Percentiles rank a stretch among this genome's conserved stretches.
Evolutionary conservation across 2,888 invertebrate genomes (phyloP).

Genomic region (Anagyrus pseudococci): DNA sequence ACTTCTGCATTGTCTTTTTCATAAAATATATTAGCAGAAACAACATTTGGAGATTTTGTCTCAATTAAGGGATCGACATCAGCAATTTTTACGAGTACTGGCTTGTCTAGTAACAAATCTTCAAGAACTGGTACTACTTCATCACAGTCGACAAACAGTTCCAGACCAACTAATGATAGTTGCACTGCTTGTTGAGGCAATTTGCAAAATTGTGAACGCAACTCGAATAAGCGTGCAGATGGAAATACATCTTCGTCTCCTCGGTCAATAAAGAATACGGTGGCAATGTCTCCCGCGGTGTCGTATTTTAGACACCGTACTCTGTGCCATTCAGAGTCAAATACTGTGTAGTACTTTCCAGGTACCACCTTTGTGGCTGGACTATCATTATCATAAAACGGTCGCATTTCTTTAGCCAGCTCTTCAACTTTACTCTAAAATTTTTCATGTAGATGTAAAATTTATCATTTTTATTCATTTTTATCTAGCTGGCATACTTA

Average conservation of each 20-base stretch:
- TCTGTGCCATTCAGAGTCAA: conserved; percentile 63
- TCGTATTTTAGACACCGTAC: conserved; percentile 58
- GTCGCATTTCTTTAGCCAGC: conserved; percentile 59
- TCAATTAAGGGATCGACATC: too few species aligned
- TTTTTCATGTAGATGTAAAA: background rate
- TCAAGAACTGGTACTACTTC: conserved; percentile 57
- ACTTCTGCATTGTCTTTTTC: conserved; percentile 4
- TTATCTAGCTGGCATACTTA: conserved; percentile 55
- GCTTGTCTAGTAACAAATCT: conserved; percentile 56
- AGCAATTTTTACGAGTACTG: conserved; percentile 13
- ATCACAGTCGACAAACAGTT: conserved; percentile 67
- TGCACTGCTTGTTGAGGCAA: conserved; percentile 77
- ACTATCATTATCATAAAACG: conserved; percentile 53
- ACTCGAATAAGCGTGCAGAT: conserved; percentile 66
- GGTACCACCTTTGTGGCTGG: conserved; percentile 45
- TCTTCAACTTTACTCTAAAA: conserved; percentile 28
- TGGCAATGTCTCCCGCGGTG: conserved; percentile 42
- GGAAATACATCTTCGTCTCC: conserved; percentile 72
- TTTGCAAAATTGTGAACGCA: conserved; percentile 70
- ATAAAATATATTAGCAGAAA: conserved; percentile 14
- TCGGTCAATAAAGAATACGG: conserved; percentile 74
- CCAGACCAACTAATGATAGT: conserved; percentile 74
- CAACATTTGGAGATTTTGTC: too few species aligned
- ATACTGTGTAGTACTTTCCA: conserved; percentile 62
- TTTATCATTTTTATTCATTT: background rate